Conservation (phyloP, 2,888 invertebrate species). For the Thecocarcelia acutangulata region DNA sequence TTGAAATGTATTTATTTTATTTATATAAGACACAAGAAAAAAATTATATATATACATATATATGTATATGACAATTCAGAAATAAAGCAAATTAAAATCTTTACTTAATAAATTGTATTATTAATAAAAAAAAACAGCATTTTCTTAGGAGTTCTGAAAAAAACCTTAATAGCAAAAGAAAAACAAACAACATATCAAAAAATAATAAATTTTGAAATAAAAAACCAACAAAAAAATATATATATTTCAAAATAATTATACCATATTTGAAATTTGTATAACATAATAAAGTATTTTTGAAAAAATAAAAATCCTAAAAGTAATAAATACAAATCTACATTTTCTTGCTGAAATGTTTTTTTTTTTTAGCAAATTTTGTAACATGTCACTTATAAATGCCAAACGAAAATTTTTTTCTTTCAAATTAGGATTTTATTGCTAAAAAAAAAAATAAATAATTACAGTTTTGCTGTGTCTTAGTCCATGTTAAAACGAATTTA, state of each 20-base stretch:
- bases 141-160: slow-evolving; percentile 49
- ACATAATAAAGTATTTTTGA: slow-evolving; percentile 33
- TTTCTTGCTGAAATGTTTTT: slow-evolving; percentile 56
- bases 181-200: slow-evolving; percentile 60
- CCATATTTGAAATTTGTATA: slow-evolving; percentile 45
- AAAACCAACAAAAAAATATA: background rate
- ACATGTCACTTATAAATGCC: slow-evolving; percentile 51
- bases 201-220: slow-evolving; percentile 25
- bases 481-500: slow-evolving; percentile 81
- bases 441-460: slow-evolving; percentile 65
- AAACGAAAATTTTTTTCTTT: slow-evolving; percentile 46
- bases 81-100: slow-evolving; percentile 7
- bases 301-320: slow-evolving; percentile 33
- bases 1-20: slow-evolving; percentile 53
- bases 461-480: slow-evolving; percentile 82
- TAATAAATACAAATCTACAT: slow-evolving; percentile 45
- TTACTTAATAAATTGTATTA: slow-evolving; percentile 5
- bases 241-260: slow-evolving; percentile 29
- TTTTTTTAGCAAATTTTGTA: slow-evolving; percentile 54
- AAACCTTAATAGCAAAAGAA: slow-evolving; percentile 31
- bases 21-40: slow-evolving; percentile 35
- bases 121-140: slow-evolving; percentile 19
- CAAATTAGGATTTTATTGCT: slow-evolving; percentile 65
- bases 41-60: background rate
- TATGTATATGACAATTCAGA: slow-evolving; percentile 16